Evolutionary conservation across 2,888 invertebrate genomes (phyloP).

Genomic region (Syrista parreyssii): DNA sequence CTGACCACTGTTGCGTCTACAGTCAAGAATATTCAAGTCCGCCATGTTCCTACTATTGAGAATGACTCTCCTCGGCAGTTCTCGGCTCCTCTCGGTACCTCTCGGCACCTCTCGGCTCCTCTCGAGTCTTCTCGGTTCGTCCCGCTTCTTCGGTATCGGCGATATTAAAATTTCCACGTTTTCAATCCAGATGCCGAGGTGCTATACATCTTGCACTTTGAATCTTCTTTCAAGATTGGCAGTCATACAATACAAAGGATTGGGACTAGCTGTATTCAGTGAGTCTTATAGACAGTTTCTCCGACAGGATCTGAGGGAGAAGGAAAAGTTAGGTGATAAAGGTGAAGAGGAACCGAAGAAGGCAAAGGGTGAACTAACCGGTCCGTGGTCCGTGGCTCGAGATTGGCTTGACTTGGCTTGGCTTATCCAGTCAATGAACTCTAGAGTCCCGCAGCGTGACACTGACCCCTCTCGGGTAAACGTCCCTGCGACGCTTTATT

Average conservation of each 20-base stretch:
- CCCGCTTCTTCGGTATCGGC: neutral
- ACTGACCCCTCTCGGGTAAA: conserved; percentile 57
- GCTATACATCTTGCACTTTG: neutral
- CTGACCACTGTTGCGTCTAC: neutral
- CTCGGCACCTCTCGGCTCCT: neutral
- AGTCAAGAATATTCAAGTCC: neutral
- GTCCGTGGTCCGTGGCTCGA: conserved; percentile 46
- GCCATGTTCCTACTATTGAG: neutral
- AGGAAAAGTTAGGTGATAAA: conserved; percentile 23
- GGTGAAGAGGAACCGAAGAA: conserved; percentile 40
- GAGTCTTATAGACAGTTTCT: neutral
- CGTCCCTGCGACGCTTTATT: conserved; percentile 43
- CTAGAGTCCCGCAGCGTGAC: conserved; percentile 49
- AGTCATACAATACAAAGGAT: neutral
- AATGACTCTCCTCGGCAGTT: neutral
- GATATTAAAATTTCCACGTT: neutral
- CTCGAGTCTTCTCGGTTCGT: neutral
- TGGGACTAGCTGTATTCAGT: neutral
- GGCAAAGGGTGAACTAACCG: conserved; percentile 54
- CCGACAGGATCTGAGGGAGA: neutral
- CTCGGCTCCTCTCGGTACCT: neutral
- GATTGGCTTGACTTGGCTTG: conserved; percentile 38
- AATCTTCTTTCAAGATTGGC: neutral
- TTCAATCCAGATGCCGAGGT: neutral
- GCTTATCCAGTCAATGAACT: conserved; percentile 55